These are phyloP conservation scores for Perodicticus potto DNA, from an alignment of 2,797 vertebrate genomes.

Conservation along the genomic window DNA sequence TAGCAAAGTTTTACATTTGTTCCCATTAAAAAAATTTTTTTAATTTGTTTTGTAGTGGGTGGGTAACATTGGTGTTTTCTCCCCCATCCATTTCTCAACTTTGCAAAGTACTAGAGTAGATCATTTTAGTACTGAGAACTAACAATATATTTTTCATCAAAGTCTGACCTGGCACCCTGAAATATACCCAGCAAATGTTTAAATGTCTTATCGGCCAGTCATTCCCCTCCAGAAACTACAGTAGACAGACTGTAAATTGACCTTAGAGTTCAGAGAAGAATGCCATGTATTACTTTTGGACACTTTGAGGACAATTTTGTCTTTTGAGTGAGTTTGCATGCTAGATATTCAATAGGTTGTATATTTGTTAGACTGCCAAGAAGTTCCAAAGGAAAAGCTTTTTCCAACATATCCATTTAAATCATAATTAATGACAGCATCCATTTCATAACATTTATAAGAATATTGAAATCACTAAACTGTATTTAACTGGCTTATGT, in stretches of 20 bases:
- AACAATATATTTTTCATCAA: slow-evolving; percentile 39
- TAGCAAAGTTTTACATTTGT: slow-evolving; percentile 24
- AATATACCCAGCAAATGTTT: background rate
- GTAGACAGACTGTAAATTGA: background rate
- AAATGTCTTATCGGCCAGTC: background rate
- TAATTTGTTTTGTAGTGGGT: background rate
- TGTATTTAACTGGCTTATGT: background rate
- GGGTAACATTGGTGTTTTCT: background rate
- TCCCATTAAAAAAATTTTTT: background rate
- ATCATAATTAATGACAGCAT: background rate
- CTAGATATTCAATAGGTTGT: background rate
- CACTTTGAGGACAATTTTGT: background rate
- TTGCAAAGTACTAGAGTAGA: background rate
- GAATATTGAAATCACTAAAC: background rate
- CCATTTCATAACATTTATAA: background rate
- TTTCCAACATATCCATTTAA: background rate
- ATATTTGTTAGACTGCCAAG: background rate
- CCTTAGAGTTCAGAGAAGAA: background rate
- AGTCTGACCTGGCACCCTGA: background rate
- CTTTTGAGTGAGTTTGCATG: background rate
- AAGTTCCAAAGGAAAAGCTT: slow-evolving; percentile 29
- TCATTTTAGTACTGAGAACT: slow-evolving; percentile 24
- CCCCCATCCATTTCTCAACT: background rate
- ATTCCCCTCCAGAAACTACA: background rate
- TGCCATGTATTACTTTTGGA: background rate